These are phyloP conservation scores for Tyto alba DNA, from an alignment of 2,113 vertebrate species.

Conservation along the genomic window DNA sequence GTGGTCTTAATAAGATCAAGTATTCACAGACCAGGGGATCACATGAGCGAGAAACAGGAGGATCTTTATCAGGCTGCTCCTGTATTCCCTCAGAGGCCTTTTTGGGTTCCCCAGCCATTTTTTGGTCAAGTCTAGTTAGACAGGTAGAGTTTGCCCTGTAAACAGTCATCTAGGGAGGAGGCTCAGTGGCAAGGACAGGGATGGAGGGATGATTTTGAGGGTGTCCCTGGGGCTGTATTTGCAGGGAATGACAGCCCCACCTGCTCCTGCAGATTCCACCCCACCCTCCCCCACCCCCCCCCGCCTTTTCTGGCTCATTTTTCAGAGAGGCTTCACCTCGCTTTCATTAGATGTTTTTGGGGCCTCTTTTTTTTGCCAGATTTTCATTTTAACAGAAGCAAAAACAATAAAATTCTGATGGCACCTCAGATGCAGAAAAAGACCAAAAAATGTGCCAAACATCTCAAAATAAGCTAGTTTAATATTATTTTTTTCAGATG, in stretches of 20 bases:
- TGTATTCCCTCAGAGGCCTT: not conserved
- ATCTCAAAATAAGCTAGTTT: not conserved
- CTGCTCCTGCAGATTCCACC: not conserved
- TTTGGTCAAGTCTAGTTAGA: not conserved
- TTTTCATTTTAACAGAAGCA: not conserved
- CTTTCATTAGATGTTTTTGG: not conserved
- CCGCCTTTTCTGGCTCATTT: not conserved
- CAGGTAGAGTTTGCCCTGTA: not conserved
- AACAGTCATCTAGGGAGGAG: not conserved
- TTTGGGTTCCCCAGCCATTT: not conserved
- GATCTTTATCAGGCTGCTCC: not conserved
- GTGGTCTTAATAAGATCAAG: not conserved
- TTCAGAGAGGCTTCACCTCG: not conserved
- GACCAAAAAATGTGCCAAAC: not conserved
- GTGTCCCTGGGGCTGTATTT: fast-evolving
- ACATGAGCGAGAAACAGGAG: fast-evolving
- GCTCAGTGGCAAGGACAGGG: not conserved
- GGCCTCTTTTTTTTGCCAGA: not conserved
- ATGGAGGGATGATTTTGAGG: not conserved
- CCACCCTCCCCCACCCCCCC: not conserved
- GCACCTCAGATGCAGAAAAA: not conserved
- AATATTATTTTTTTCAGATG: not conserved
- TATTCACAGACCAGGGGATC: not conserved
- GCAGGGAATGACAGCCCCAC: not conserved
- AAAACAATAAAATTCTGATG: fast-evolving